Percentiles rank a stretch among this genome's conserved stretches.
These are phyloP conservation scores for Leistus spinibarbis DNA, from an alignment of 2,888 invertebrate species.

Conservation along the genomic window DNA sequence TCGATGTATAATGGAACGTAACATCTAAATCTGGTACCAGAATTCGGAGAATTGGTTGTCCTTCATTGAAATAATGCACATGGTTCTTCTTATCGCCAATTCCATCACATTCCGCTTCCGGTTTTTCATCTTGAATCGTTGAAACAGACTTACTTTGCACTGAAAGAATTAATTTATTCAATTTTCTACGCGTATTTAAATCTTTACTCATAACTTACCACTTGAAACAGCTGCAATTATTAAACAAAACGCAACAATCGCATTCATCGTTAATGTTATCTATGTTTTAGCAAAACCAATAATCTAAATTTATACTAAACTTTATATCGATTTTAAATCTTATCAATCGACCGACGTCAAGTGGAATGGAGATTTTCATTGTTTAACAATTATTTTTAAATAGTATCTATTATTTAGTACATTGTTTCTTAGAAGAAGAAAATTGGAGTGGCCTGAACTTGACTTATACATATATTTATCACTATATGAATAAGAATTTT, in stretches of 20 bases:
- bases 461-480: too few relatives aligned
- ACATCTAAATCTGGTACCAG: constrained; percentile 19
- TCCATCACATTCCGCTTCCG: background rate
- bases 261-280: background rate
- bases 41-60: background rate
- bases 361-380: background rate
- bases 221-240: background rate
- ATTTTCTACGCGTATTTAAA: background rate
- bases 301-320: background rate
- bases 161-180: background rate
- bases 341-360: background rate
- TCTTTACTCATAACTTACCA: background rate
- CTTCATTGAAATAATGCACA: background rate
- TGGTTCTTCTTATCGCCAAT: background rate
- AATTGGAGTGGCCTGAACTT: too few relatives aligned
- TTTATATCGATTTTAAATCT: background rate
- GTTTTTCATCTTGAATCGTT: background rate
- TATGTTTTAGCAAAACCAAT: background rate
- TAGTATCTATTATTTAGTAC: too few relatives aligned
- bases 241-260: background rate
- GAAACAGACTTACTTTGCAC: background rate
- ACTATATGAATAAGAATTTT: too few relatives aligned
- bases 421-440: too few relatives aligned
- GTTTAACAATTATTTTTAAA: too few relatives aligned
- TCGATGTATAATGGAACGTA: constrained; percentile 15